Conservation (phyloP, 1,140 invertebrate genomes). For the Drosophila setifemur region DNA sequence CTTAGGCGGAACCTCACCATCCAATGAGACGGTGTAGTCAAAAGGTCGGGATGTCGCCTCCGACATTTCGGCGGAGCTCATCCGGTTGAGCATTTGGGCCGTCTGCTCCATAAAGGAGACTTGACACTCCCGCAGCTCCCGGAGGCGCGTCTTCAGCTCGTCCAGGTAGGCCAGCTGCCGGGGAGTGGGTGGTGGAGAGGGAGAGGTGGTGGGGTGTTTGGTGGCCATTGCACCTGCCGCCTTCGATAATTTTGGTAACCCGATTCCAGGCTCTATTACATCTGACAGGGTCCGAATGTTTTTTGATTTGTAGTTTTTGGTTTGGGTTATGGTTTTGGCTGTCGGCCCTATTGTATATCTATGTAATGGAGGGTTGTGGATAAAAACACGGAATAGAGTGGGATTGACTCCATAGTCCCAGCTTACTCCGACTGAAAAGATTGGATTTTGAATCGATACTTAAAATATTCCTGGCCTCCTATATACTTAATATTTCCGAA, state of each 20-base stretch:
- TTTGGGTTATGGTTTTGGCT: neutral
- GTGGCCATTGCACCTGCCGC: conserved; percentile 2
- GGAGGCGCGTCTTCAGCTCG: conserved; percentile 57
- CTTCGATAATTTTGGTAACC: conserved; percentile 20
- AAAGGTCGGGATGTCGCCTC: neutral
- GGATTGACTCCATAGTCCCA: neutral
- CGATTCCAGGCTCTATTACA: neutral
- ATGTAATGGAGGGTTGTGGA: neutral
- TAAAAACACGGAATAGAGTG: neutral
- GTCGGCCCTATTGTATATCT: neutral
- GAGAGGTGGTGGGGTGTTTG: conserved; percentile 12
- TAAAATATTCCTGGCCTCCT: too few species aligned
- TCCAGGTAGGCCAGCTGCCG: conserved; percentile 62
- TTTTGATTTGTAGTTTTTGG: neutral
- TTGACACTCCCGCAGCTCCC: conserved; percentile 48
- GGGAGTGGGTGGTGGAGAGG: conserved; percentile 8
- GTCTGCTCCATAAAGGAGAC: conserved; percentile 56
- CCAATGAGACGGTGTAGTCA: too few species aligned
- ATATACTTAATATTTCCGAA: too few species aligned
- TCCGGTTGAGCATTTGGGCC: conserved; percentile 44
- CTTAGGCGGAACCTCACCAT: too few species aligned
- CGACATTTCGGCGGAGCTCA: conserved; percentile 20
- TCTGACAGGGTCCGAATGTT: neutral
- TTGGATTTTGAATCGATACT: too few species aligned
- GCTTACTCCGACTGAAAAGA: neutral